These are phyloP conservation scores for Pelodytes ibericus DNA, from an alignment of 2,797 vertebrate genomes.

Conservation along the genomic window DNA sequence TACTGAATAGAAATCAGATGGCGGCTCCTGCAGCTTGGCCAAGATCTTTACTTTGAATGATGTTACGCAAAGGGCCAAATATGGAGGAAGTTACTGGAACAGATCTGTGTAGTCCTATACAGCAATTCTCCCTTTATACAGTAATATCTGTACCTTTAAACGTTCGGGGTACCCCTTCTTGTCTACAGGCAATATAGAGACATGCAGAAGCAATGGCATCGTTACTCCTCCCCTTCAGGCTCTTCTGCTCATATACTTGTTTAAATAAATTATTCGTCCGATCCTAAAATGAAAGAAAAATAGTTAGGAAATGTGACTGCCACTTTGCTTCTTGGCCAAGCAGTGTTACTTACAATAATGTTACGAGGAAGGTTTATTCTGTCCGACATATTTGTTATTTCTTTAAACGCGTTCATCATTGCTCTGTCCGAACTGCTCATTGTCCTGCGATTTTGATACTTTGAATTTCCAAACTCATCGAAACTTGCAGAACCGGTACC, in stretches of 20 bases:
- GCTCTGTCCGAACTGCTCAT: slow-evolving; percentile 98
- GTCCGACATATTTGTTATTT: slow-evolving; percentile 97
- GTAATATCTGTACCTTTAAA: slow-evolving; percentile 88
- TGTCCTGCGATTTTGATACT: slow-evolving; percentile 96
- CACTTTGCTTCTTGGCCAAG: neutral
- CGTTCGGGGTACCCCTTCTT: slow-evolving; percentile 95
- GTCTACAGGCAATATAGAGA: slow-evolving; percentile 97
- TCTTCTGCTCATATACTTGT: slow-evolving; percentile 99
- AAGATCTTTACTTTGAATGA: too few species aligned
- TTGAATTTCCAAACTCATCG: slow-evolving; percentile 97
- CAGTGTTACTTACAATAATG: slow-evolving; percentile 85
- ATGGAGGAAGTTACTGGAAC: too few species aligned
- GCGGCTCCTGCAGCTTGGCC: too few species aligned
- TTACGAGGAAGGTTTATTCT: slow-evolving; percentile 98
- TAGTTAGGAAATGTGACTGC: neutral
- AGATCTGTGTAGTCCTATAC: too few species aligned
- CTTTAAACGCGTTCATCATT: slow-evolving; percentile 98
- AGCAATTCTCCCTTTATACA: too few species aligned
- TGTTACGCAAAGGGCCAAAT: too few species aligned
- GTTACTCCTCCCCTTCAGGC: slow-evolving; percentile 96
- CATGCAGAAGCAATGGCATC: slow-evolving; percentile 98
- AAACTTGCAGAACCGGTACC: slow-evolving; percentile 97
- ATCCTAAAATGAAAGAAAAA: slow-evolving; percentile 78
- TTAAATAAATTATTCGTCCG: slow-evolving; percentile 99
- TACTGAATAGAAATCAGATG: too few species aligned